phyloP scores from a whole-genome alignment of 1,140 invertebrate genomes.

The Nylanderia fulva region DNA sequence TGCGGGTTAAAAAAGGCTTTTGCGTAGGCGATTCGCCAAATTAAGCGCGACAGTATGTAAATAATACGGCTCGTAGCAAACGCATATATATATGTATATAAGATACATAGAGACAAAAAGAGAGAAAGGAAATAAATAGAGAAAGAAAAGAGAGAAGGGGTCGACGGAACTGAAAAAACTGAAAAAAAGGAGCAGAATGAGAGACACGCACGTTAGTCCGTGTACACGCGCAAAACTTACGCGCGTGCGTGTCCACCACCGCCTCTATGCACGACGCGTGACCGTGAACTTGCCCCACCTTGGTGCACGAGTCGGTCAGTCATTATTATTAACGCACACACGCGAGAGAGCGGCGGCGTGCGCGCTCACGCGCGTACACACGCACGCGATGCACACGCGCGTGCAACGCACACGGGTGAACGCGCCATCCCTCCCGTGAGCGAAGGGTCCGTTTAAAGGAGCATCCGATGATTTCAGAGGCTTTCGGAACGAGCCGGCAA shows the following conservation, averaged over 20 bases:
- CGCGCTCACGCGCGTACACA: slow-evolving; percentile 9
- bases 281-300: slow-evolving; percentile 82
- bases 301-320: slow-evolving; percentile 77
- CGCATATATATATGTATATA: no score
- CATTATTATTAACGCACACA: slow-evolving; percentile 80
- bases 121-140: neutral
- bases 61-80: slow-evolving; percentile 19
- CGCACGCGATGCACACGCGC: slow-evolving; percentile 11
- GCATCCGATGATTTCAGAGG: slow-evolving; percentile 50
- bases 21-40: slow-evolving; percentile 48
- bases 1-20: slow-evolving; percentile 26
- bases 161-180: neutral
- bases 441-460: slow-evolving; percentile 43
- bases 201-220: slow-evolving; percentile 36
- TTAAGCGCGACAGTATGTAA: slow-evolving; percentile 41
- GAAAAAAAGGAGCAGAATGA: slow-evolving; percentile 17
- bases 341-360: slow-evolving; percentile 28
- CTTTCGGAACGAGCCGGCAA: slow-evolving; percentile 18
- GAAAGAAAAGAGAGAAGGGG: neutral
- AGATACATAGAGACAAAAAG: slow-evolving; percentile 10
- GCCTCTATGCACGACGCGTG: slow-evolving; percentile 71
- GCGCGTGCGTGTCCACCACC: slow-evolving; percentile 66
- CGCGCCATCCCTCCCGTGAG: slow-evolving; percentile 37
- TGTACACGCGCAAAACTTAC: slow-evolving; percentile 68
- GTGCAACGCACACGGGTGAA: slow-evolving; percentile 37